Evolutionary conservation across 2,888 invertebrate genomes (phyloP).

Genomic region (Leptinotarsa tumamoca): DNA sequence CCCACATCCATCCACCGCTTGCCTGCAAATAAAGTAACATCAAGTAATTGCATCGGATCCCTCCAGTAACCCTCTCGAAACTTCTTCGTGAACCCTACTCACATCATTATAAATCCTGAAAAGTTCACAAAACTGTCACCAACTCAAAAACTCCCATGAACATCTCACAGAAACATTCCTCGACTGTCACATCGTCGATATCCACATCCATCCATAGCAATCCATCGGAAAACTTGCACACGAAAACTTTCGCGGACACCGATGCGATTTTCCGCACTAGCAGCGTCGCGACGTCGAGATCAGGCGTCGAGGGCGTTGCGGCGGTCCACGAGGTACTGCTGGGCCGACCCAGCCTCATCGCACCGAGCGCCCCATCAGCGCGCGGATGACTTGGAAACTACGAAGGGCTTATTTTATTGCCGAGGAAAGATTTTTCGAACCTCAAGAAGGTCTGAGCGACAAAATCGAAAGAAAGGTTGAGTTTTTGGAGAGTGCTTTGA

Average conservation of each 20-base stretch:
- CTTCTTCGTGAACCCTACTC: slow-evolving; percentile 27
- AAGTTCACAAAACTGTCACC: slow-evolving; percentile 36
- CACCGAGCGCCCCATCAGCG: slow-evolving; percentile 57
- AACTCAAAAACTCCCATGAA: slow-evolving; percentile 34
- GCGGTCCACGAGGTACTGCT: slow-evolving; percentile 59
- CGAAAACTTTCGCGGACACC: slow-evolving; percentile 33
- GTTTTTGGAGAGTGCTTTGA: neutral
- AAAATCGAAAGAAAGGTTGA: neutral
- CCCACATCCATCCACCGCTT: neutral
- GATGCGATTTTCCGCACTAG: slow-evolving; percentile 30
- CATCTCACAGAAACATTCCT: slow-evolving; percentile 32
- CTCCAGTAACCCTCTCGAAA: neutral
- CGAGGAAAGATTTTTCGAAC: slow-evolving; percentile 7
- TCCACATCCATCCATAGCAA: slow-evolving; percentile 22
- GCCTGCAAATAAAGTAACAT: neutral
- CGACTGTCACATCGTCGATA: slow-evolving; percentile 27
- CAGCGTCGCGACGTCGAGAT: slow-evolving; percentile 31
- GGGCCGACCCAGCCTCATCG: slow-evolving; percentile 59
- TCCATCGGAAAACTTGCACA: slow-evolving; percentile 21
- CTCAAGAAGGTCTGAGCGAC: neutral
- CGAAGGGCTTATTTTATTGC: slow-evolving; percentile 8
- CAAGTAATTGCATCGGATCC: neutral
- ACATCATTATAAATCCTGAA: slow-evolving; percentile 21
- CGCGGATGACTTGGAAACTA: slow-evolving; percentile 52
- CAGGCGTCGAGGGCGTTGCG: slow-evolving; percentile 40